Percentiles rank a stretch among this genome's conserved stretches.
Conservation (phyloP, 2,888 invertebrate species). For the Neoitamus cyanurus region DNA sequence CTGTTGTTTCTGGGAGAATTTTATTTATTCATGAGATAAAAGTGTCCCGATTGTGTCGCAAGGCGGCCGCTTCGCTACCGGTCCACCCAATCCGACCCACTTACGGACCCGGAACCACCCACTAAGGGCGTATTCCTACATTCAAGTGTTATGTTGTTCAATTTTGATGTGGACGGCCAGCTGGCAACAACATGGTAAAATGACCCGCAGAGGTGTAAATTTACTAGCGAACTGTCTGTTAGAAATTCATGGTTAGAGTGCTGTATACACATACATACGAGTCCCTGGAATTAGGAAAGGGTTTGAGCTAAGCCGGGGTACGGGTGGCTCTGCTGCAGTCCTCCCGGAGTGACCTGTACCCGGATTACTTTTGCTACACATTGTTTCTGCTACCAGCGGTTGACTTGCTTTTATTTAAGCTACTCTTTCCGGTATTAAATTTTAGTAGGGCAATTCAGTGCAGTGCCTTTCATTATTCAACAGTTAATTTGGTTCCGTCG, state of each 20-base stretch:
- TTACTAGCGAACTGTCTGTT: neutral
- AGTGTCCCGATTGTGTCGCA: slow-evolving; percentile 1
- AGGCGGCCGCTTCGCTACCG: neutral
- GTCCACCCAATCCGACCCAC: neutral
- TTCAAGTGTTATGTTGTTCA: slow-evolving; percentile 19
- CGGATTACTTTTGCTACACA: slow-evolving; percentile 1
- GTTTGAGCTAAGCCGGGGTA: neutral
- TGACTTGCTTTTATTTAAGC: neutral
- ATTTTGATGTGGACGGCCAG: slow-evolving; percentile 13
- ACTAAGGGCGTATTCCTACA: neutral
- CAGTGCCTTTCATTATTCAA: slow-evolving; percentile 36
- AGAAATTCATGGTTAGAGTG: slow-evolving; percentile 17
- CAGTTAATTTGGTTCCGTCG: slow-evolving; percentile 26
- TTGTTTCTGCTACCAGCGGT: neutral
- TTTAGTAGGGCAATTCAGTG: slow-evolving; percentile 4
- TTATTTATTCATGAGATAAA: slow-evolving; percentile 25
- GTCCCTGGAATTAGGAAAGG: neutral
- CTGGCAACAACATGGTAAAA: neutral
- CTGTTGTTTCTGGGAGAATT: neutral
- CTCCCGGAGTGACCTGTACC: neutral
- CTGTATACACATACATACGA: neutral
- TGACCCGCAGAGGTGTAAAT: slow-evolving; percentile 8
- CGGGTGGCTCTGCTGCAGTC: neutral
- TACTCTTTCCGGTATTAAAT: slow-evolving; percentile 13
- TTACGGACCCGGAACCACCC: neutral